Conservation (phyloP, 2,888 invertebrate species). For the Arctia plantaginis region DNA sequence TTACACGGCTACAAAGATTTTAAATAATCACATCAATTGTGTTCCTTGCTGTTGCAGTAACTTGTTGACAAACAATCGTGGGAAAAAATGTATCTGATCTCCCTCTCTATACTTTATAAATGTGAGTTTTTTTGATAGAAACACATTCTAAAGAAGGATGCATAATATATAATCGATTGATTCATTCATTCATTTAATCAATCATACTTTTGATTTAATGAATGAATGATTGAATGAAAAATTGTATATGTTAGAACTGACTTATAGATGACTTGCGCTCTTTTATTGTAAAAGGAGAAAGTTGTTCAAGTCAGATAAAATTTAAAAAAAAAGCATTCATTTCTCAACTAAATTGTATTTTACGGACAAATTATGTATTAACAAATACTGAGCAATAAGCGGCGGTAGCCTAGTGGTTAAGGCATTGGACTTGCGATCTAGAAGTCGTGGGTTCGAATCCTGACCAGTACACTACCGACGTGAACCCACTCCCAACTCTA, state of each 20-base stretch:
- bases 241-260: background rate
- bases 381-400: no score
- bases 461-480: no score
- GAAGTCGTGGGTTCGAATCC: no score
- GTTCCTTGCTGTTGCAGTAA: constrained; percentile 53
- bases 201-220: background rate
- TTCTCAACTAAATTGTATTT: no score
- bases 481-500: no score
- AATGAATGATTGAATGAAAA: background rate
- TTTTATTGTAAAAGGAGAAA: background rate
- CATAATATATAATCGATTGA: background rate
- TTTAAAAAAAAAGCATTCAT: no score
- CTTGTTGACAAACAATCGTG: constrained; percentile 7
- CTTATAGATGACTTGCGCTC: background rate
- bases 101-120: background rate
- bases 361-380: no score
- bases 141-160: background rate
- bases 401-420: no score
- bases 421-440: no score
- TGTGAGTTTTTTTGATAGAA: background rate
- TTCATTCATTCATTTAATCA: no score
- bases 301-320: background rate
- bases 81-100: background rate
- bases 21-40: constrained; percentile 47
- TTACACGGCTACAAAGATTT: constrained; percentile 41